Evolutionary conservation across 2,888 invertebrate species (phyloP), one percentile per base, ranked within the genome.

Genomic region (Pimpla rufipes): DNA sequence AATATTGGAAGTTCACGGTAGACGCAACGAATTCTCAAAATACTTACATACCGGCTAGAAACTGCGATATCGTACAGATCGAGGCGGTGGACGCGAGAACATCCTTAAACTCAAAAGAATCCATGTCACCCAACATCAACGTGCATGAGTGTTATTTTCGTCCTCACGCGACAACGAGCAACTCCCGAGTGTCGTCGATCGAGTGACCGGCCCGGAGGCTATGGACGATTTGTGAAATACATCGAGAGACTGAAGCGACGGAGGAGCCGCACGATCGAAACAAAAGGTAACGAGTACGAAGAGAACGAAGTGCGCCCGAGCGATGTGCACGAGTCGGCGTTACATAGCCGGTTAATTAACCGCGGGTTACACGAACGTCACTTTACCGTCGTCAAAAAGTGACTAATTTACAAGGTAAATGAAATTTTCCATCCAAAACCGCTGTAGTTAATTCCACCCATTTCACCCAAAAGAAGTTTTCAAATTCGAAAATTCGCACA

Each of bases 1-100:
- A 5, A 29, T 5, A 4, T n/a, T 13, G 11, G 13, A 13, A 1
- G 45, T 45, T 45, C 11, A 47, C 11, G 16, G 47, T 47, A 47
- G 16, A 47, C 23, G 13, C 3, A 57, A 57, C 0, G n/a, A 62
- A 62, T 37, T 10, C 5, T 13, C 4, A n/a, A 75, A 45, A 70
- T 83, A 95, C 97, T 96, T 95, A 98, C 98, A 95, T 95, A 94
- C 98, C 98, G 81, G 97, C 96, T 88, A 98, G 94, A 95, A 97
- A 98, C 91, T 98, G 97, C 83, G 97, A 93, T 87, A 98, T 95
- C 16, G 98, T 97, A 85, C 96, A 96, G 82, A 96, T 93, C 64
- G 97, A 97, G 47, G 98, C 97, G 57, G 95, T 94, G 3, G 93
- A 90, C 8, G 94, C 94, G 68, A 95, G 90, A 74, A 93, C 84